These are phyloP conservation scores for Bruchidius siliquastri DNA, from an alignment of 2,888 invertebrate species.

Conservation along the genomic window DNA sequence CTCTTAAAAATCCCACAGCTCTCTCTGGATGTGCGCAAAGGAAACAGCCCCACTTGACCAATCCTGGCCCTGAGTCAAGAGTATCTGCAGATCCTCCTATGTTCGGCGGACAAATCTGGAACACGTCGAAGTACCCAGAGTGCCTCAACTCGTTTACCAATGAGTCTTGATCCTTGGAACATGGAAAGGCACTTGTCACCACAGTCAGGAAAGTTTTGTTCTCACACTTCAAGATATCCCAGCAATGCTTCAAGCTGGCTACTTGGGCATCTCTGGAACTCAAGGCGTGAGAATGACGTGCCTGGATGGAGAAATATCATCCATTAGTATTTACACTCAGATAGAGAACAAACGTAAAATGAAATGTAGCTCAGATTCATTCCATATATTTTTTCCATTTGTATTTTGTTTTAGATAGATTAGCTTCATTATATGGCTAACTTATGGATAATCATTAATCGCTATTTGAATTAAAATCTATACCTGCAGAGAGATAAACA, in stretches of 20 bases:
- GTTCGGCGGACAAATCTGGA: slow-evolving; percentile 67
- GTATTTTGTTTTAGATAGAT: too few species aligned
- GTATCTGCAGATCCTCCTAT: slow-evolving; percentile 37
- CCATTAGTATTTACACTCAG: too few species aligned
- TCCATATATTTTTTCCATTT: too few species aligned
- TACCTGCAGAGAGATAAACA: slow-evolving; percentile 84
- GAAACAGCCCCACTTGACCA: slow-evolving; percentile 82
- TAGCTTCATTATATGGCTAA: too few species aligned
- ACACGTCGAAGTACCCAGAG: slow-evolving; percentile 88
- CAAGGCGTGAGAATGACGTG: slow-evolving; percentile 63
- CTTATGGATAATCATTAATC: too few species aligned
- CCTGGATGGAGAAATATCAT: slow-evolving; percentile 45
- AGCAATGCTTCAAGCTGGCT: slow-evolving; percentile 82
- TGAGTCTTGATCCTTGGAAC: slow-evolving; percentile 83
- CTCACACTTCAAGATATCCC: slow-evolving; percentile 91
- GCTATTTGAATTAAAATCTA: too few species aligned
- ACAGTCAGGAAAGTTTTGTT: slow-evolving; percentile 84
- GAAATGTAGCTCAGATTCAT: too few species aligned
- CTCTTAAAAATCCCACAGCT: slow-evolving; percentile 75
- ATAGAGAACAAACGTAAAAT: too few species aligned
- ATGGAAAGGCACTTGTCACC: slow-evolving; percentile 92
- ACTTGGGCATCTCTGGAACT: slow-evolving; percentile 78
- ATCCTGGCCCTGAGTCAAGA: slow-evolving; percentile 55
- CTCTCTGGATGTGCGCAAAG: slow-evolving; percentile 90
- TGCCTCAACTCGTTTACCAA: slow-evolving; percentile 80